Conservation (phyloP, 53 echinoderm and acorn worm species). For the Crossaster papposus region DNA sequence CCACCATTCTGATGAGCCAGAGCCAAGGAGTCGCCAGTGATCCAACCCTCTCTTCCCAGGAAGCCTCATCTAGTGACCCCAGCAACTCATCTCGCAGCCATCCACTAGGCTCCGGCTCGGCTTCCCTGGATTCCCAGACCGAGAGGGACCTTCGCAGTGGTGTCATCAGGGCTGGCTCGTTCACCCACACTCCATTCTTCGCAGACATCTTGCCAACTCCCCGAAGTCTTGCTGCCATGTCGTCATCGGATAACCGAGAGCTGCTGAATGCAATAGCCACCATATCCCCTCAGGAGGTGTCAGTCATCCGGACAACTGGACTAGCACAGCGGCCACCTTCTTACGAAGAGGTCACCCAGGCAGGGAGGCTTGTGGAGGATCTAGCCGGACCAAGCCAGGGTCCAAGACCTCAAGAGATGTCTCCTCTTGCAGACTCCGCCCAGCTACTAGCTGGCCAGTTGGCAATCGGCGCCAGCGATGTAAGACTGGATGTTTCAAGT, state of each 20-base stretch:
- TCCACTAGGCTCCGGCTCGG: constrained; percentile 29
- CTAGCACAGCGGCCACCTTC: constrained; percentile 73
- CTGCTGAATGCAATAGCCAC: constrained; percentile 62
- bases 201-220: constrained; percentile 18
- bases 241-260: constrained; percentile 36
- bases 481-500: neutral
- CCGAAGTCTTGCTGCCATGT: neutral
- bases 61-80: constrained; percentile 36
- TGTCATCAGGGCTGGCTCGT: constrained; percentile 47
- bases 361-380: constrained; percentile 28
- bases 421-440: neutral
- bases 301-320: constrained; percentile 93
- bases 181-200: constrained; percentile 6
- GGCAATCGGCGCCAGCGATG: neutral
- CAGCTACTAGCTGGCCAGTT: neutral
- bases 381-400: constrained; percentile 46
- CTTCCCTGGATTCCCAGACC: constrained; percentile 34
- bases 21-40: constrained; percentile 68
- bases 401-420: constrained; percentile 9
- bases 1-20: constrained; percentile 74
- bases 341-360: constrained; percentile 39
- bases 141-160: constrained; percentile 45
- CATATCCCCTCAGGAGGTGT: constrained; percentile 76
- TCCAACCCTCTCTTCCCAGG: constrained; percentile 49
- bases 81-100: constrained; percentile 41